Percentiles rank a stretch among this genome's conserved stretches.
These are phyloP conservation scores for Prenolepis imparis DNA, from an alignment of 2,888 invertebrate genomes.

Conservation along the genomic window DNA sequence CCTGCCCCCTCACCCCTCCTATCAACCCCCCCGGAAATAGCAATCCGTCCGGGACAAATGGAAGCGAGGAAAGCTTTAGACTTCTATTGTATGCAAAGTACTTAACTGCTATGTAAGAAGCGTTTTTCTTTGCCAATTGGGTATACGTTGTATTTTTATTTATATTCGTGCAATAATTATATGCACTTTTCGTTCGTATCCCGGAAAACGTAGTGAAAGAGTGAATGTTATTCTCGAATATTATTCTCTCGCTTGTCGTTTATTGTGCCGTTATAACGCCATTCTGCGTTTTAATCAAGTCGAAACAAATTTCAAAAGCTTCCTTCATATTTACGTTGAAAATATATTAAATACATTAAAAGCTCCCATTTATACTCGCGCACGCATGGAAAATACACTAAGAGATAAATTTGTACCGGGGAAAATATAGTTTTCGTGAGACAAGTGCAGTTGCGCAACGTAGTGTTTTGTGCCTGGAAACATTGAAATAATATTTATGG, in stretches of 20 bases:
- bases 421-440: slow-evolving; percentile 11
- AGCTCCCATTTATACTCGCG: not conserved
- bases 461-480: not conserved
- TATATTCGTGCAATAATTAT: not conserved
- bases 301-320: slow-evolving; percentile 46
- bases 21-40: slow-evolving; percentile 41
- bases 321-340: slow-evolving; percentile 27
- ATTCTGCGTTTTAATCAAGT: slow-evolving; percentile 41
- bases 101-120: slow-evolving; percentile 37
- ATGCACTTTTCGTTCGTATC: not conserved
- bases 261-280: slow-evolving; percentile 13
- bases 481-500: slow-evolving; percentile 13
- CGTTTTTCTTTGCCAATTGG: slow-evolving; percentile 37
- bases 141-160: slow-evolving; percentile 7
- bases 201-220: not conserved
- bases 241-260: slow-evolving; percentile 41
- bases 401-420: slow-evolving; percentile 6
- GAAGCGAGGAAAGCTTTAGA: slow-evolving; percentile 51
- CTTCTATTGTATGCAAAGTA: slow-evolving; percentile 50
- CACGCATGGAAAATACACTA: not conserved
- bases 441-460: not conserved
- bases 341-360: slow-evolving; percentile 41
- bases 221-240: slow-evolving; percentile 4
- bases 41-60: slow-evolving; percentile 53
- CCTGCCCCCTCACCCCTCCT: too few species aligned